Evolutionary conservation across 2,888 invertebrate species (phyloP).

Genomic region (Desoria tigrina): DNA sequence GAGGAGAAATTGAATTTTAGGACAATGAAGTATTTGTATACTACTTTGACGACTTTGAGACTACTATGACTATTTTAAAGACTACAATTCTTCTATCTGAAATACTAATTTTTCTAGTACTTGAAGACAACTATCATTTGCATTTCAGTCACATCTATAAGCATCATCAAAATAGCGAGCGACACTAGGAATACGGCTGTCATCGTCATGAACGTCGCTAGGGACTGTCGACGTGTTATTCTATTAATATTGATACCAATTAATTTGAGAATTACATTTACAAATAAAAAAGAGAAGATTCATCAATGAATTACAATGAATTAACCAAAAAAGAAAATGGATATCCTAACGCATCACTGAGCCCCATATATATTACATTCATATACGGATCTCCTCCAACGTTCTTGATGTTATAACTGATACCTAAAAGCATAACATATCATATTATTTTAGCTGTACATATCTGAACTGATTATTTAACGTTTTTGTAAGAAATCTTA

Average conservation of each 20-base stretch:
- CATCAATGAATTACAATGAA: slow-evolving; percentile 11
- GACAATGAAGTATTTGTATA: too few species aligned
- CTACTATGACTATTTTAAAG: too few species aligned
- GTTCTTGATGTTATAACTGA: slow-evolving; percentile 47
- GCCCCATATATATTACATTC: slow-evolving; percentile 37
- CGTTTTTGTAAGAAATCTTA: too few species aligned
- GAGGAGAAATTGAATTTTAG: too few species aligned
- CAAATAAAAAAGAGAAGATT: not conserved
- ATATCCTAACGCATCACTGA: slow-evolving; percentile 42
- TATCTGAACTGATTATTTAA: too few species aligned
- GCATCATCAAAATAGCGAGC: slow-evolving; percentile 32
- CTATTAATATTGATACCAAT: not conserved
- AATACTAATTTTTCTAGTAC: too few species aligned
- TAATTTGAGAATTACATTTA: not conserved
- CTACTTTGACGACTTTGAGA: too few species aligned
- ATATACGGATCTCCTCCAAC: slow-evolving; percentile 35
- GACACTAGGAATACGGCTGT: slow-evolving; percentile 35
- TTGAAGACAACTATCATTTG: too few species aligned
- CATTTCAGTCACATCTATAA: slow-evolving; percentile 13
- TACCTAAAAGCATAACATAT: slow-evolving; percentile 35
- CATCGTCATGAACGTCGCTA: slow-evolving; percentile 37
- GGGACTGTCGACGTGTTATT: slow-evolving; percentile 32
- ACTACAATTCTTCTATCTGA: too few species aligned
- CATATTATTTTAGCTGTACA: too few species aligned
- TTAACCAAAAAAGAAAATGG: slow-evolving; percentile 25